These are phyloP conservation scores for Cyprinus carpio DNA, from an alignment of 2,113 vertebrate species.

Conservation along the genomic window DNA sequence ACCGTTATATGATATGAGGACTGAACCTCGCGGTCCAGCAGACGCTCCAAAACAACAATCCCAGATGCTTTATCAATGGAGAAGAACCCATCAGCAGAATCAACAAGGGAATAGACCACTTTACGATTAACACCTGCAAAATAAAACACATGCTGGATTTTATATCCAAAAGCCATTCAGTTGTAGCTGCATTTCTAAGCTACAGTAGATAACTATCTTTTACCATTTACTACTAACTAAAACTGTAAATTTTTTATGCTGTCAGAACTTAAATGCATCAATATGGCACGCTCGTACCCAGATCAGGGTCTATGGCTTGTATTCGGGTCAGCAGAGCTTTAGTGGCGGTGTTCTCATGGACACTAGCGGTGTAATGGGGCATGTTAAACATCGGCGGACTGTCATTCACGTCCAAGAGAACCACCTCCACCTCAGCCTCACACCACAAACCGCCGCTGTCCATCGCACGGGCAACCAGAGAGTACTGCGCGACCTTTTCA, in stretches of 20 bases:
- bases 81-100: constrained; percentile 85
- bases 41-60: constrained; percentile 87
- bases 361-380: constrained; percentile 81
- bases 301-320: constrained; percentile 90
- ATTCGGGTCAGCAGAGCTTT: constrained; percentile 94
- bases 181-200: not conserved
- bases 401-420: constrained; percentile 92
- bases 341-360: constrained; percentile 90
- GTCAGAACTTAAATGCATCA: not conserved
- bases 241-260: not conserved
- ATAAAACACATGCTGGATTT: not conserved
- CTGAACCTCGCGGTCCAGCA: constrained; percentile 89
- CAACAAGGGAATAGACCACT: constrained; percentile 85
- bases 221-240: not conserved
- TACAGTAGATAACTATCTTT: not conserved
- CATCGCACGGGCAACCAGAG: constrained; percentile 83
- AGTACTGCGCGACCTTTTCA: constrained; percentile 83
- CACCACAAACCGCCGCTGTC: constrained; percentile 92
- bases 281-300: constrained; percentile 75
- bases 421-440: constrained; percentile 79
- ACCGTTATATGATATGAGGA: constrained; percentile 86
- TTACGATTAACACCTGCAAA: constrained; percentile 83
- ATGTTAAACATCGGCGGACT: constrained; percentile 88
- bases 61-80: constrained; percentile 87
- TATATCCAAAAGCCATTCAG: not conserved